Evolutionary conservation across 2,113 vertebrate species (phyloP).

Genomic region (Gymnarchus niloticus): DNA sequence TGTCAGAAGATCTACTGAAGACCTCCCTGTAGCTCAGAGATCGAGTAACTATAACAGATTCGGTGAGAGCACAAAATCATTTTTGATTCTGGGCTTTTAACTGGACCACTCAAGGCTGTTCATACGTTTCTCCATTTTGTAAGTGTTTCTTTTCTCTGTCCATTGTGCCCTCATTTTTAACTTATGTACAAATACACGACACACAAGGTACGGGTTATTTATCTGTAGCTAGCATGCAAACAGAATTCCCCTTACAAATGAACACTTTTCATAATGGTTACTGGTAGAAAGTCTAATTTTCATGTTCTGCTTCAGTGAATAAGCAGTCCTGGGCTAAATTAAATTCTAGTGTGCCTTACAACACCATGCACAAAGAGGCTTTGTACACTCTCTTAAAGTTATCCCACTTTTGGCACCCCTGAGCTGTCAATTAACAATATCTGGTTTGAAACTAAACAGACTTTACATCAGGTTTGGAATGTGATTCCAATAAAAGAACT

Average conservation of each 20-base stretch:
- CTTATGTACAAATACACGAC: background rate
- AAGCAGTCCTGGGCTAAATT: conserved; percentile 1
- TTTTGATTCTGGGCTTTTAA: background rate
- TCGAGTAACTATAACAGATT: too few species aligned
- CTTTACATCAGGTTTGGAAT: background rate
- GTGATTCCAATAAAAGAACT: background rate
- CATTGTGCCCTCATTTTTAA: background rate
- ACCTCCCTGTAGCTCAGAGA: too few species aligned
- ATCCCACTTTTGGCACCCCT: background rate
- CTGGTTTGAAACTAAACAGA: background rate
- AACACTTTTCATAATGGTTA: conserved; percentile 11
- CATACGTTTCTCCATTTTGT: background rate
- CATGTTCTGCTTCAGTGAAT: background rate
- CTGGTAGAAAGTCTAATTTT: conserved; percentile 7
- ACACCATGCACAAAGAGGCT: conserved; percentile 7
- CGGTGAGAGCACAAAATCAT: too few species aligned
- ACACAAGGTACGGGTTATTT: background rate
- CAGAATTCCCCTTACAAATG: background rate
- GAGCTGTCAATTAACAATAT: background rate
- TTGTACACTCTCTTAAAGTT: background rate
- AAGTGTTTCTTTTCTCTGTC: background rate
- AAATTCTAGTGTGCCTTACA: background rate
- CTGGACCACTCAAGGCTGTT: too few species aligned
- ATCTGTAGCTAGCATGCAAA: background rate
- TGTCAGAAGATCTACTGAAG: too few species aligned